Percentiles rank a stretch among this genome's conserved stretches.
phyloP scores from a whole-genome alignment of 2,888 invertebrate genomes.

The Coelopa pilipes region DNA sequence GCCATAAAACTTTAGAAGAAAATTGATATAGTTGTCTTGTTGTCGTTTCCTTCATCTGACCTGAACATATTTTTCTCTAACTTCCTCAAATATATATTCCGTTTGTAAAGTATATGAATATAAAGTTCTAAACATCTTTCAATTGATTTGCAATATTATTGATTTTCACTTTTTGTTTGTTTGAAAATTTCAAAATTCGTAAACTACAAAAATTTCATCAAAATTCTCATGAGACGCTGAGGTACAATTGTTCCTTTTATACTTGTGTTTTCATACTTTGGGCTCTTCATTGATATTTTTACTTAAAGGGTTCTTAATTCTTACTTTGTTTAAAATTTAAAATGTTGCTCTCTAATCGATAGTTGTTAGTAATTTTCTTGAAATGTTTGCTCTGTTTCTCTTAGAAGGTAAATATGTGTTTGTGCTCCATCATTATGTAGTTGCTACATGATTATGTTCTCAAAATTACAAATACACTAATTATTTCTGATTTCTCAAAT shows the following conservation, averaged over 20 bases:
- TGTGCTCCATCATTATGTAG: background rate
- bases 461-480: background rate
- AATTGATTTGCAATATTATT: constrained; percentile 10
- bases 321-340: no score
- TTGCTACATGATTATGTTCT: background rate
- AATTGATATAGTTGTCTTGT: constrained; percentile 18
- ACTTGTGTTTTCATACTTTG: constrained; percentile 19
- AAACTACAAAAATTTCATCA: constrained; percentile 35
- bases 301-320: background rate
- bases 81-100: constrained; percentile 28
- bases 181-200: constrained; percentile 15
- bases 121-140: constrained; percentile 22
- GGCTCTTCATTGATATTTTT: background rate
- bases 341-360: no score
- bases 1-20: constrained; percentile 8
- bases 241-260: constrained; percentile 62
- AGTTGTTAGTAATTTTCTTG: no score
- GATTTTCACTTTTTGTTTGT: background rate
- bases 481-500: no score
- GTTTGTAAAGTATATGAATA: constrained; percentile 15
- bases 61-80: constrained; percentile 25
- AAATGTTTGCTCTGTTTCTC: no score
- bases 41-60: constrained; percentile 12
- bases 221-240: constrained; percentile 57
- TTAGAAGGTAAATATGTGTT: no score